Evolutionary conservation across 2,113 vertebrate genomes (phyloP).

Genomic region (Centropristis striata): DNA sequence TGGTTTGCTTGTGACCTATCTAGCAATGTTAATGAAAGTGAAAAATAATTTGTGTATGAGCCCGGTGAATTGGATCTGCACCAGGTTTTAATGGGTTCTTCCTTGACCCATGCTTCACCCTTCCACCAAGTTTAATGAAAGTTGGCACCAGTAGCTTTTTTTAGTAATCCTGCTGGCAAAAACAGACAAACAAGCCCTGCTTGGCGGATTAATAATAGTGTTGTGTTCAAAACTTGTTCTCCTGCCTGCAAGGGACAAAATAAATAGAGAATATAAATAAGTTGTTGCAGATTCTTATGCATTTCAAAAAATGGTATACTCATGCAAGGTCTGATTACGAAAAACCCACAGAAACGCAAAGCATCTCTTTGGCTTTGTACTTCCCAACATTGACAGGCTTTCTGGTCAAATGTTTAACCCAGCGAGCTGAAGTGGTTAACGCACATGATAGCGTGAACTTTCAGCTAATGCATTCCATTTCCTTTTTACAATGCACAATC

Average conservation of each 20-base stretch:
- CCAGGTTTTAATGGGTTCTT: too few relatives aligned
- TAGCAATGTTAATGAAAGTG: neutral
- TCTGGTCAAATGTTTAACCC: constrained; percentile 8
- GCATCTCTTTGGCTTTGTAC: neutral
- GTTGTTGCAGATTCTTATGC: neutral
- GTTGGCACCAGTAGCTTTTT: too few relatives aligned
- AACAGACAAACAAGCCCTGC: too few relatives aligned
- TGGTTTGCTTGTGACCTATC: neutral
- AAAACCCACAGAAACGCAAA: neutral
- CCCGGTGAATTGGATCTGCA: too few relatives aligned
- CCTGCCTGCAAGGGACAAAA: too few relatives aligned
- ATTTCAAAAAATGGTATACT: neutral
- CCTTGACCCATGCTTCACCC: too few relatives aligned
- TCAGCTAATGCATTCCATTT: constrained; percentile 28
- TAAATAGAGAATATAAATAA: too few relatives aligned
- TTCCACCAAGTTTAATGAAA: too few relatives aligned
- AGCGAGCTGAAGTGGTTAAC: neutral
- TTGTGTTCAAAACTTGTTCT: too few relatives aligned
- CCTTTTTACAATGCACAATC: neutral
- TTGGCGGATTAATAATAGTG: neutral
- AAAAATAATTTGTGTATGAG: too few relatives aligned
- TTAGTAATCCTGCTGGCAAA: too few relatives aligned
- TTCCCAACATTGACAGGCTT: neutral
- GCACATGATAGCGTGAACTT: neutral
- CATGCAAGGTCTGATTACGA: neutral